Percentiles rank a stretch among this genome's conserved stretches.
Conservation (phyloP, 2,888 invertebrate species). For the Eulithis prunata region DNA sequence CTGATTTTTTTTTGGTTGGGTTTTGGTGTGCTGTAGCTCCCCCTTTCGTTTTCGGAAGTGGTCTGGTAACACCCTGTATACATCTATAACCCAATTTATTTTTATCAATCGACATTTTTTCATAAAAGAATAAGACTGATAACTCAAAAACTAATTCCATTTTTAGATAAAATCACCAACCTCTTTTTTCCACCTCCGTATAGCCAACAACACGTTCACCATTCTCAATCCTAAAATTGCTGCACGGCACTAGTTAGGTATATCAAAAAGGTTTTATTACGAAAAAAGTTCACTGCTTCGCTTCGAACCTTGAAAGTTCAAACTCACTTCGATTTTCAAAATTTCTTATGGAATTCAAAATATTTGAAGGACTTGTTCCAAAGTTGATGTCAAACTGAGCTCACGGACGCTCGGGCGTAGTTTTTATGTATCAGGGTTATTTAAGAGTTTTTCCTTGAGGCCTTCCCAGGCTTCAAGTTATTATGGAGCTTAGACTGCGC, state of each 20-base stretch:
- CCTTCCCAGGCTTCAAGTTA: conserved; percentile 22
- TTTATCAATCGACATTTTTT: too few species aligned
- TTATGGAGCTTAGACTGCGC: neutral
- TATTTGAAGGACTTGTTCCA: conserved; percentile 18
- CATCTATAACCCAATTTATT: too few species aligned
- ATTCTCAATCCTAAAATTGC: neutral
- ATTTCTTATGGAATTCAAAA: neutral
- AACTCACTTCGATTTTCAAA: neutral
- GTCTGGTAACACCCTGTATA: too few species aligned
- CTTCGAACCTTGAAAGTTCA: neutral
- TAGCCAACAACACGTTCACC: conserved; percentile 20
- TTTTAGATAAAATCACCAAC: conserved; percentile 13
- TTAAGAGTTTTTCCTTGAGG: conserved; percentile 27
- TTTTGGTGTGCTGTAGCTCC: too few species aligned
- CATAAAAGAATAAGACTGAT: too few species aligned
- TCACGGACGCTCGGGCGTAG: conserved; percentile 21
- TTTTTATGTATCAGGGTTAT: conserved; percentile 17
- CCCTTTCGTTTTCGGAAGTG: too few species aligned
- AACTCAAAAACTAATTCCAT: too few species aligned
- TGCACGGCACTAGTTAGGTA: neutral
- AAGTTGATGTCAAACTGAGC: conserved; percentile 23
- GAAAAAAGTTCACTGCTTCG: neutral
- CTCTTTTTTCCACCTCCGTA: conserved; percentile 26
- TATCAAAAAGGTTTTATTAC: neutral
- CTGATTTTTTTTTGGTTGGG: too few species aligned